Base-by-base conservation (phyloP, 2,888 invertebrate genomes). In the Tineola bisselliella region DNA sequence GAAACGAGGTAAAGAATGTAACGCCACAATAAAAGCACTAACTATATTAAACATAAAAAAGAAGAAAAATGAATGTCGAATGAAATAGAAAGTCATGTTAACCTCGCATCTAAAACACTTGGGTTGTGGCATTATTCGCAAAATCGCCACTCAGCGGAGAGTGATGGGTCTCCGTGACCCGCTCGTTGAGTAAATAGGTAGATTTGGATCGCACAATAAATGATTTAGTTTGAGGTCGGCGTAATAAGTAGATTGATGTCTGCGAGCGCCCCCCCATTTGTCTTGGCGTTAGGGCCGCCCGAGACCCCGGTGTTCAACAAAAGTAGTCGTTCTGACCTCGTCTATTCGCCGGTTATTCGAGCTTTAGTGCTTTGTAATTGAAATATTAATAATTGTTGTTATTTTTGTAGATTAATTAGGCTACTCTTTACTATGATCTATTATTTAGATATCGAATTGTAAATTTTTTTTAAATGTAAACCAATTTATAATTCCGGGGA, bases 211-310 rank as follows among this genome's bases (percentile, higher is more conserved):
- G 70, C 69, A 73, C 81, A 76, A 83, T 84, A 84, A 84, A 82
- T 83, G 81, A 84, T 83, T 81, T 77, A 84, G 76, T 80, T 70
- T 69, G 72, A 78, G 75, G 74, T 72, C 71, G 71, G 67, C 66
- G 77, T 84, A 86, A 87, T 87, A 82, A 84, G 81, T 69, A 73
- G 81, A 84, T 81, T 77, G 82, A 86, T 84, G 80, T 70, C 64
- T 66, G 68, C 69, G 72, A 69, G 70, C 73, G 75, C 71, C 77
- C 78, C 44, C 15, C 19, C 60, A 30, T 44, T 44, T 44, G 60
- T 31, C 44, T 30, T n/a, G 25, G 43, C 25, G 44, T 30, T 13
- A 2, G 25, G 43, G 33, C 18, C 18, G 43, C 18, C 30, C 17
- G 25, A n/a, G 59, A 15, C 54, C 25, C 18, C 19, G 54, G 13